Base-by-base conservation (phyloP, 2,888 invertebrate species). In the Apocheima hispidaria region DNA sequence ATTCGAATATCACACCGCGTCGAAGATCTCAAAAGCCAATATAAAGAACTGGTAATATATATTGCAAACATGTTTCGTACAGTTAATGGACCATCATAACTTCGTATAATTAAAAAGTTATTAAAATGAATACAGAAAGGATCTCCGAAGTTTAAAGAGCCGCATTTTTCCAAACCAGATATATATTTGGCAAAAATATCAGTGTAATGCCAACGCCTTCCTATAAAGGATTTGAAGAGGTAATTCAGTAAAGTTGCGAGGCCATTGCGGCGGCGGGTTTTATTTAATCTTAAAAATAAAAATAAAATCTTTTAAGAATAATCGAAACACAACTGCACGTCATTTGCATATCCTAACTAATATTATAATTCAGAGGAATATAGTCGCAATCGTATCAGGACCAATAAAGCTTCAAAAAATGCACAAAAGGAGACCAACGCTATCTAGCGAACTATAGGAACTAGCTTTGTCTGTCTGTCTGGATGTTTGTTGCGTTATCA, bases 181-280 rank as follows among this genome's bases (percentile, higher is more conserved):
- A 61, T 40, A 40, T 51, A 61, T 40, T 61, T 18, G 33, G 28
- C 36, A 20, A 36, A 20, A 53, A 56, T 33, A 36, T 40, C 49
- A 26, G 10, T 14, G 21, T 52, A 57, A 48, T 35, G 21, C 28
- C 50, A 53, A 51, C 21, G 26, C 40, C 41, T 52, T 57, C 48
- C 61, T 53, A 53, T 51, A 56, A n/a, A 50, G 49, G 51, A 55
- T 56, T 43, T 56, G 41, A 56, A 46, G 40, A 48, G 33, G 52
- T 35, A 33, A 57, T 62, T 41, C 7, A 16, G 38, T 4, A 61
- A 61, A 55, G 20, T 50, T 52, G 56, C 52, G 55, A 51, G 51
- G 26, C 33, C 51, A n/a, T 33, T 23, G n/a, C 26, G 33, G 40
- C 48, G 35, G 54, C 43, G 43, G 41, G 36, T 50, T 60, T 50